Base-by-base conservation (phyloP, 2,797 vertebrate genomes). In the Eulemur albifrons region DNA sequence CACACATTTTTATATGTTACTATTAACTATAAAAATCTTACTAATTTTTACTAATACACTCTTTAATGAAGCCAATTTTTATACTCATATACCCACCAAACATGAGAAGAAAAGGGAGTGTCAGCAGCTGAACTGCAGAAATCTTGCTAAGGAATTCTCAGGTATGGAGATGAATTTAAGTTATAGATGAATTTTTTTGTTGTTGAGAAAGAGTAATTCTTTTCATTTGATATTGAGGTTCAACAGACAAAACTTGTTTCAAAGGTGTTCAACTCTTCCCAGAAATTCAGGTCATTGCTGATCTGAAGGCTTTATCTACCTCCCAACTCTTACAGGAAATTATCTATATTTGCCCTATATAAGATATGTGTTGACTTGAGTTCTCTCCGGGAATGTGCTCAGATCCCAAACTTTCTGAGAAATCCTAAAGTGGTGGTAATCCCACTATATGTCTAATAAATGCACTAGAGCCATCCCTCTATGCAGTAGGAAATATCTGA, bases 1-100 rank as follows among this genome's bases (percentile, higher is more conserved):
- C 15, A 97, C n/a, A 59, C 2, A n/a, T 45, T 93, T 87, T 95
- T 83, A 43, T 82, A n/a, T 75, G 82, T 96, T 96, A 72, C 20
- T 92, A 40, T 72, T 8, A 85, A 45, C 15, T 82, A 82, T 35
- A 86, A 95, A 96, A 67, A 43, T 50, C 38, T 79, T 86, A 80
- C 45, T 89, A 52, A 83, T 81, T 88, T 97, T 86, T 83, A 92
- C 35, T 90, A 32, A 65, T 10, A 54, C 43, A 3, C 48, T 94
- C 27, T 69, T 20, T 67, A 96, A 79, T 10, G 12, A 95, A 88
- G 77, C 13, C 50, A 27, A 93, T 40, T 88, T 88, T 95, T 92
- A 73, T 92, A 73, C 20, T 94, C 13, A 25, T 45, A n/a, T 50
- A 40, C 38, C 21, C 35, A 77, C 35, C 59, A 11, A 97, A 87